phyloP scores from a whole-genome alignment of 2,888 invertebrate species.

The Digitonthophagus gazella region DNA sequence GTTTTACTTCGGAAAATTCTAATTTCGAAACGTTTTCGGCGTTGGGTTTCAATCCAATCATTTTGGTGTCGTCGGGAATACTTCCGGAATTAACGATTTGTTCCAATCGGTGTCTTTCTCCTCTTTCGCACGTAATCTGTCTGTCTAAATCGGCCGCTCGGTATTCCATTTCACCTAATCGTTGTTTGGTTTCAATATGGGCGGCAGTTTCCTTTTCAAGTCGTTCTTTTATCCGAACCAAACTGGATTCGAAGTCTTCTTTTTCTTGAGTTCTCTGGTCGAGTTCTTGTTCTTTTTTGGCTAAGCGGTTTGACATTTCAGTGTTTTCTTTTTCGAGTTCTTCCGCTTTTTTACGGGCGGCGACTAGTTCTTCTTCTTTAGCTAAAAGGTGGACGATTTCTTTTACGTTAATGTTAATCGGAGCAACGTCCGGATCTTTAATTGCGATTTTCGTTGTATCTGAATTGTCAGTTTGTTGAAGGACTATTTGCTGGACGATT shows the following conservation, averaged over 20 bases:
- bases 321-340: conserved; percentile 85
- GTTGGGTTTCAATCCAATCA: conserved; percentile 52
- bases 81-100: conserved; percentile 86
- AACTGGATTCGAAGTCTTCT: conserved; percentile 84
- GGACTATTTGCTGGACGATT: conserved; percentile 88
- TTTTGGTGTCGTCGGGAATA: conserved; percentile 92
- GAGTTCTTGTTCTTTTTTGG: conserved; percentile 90
- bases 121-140: conserved; percentile 71
- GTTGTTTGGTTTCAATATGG: conserved; percentile 82
- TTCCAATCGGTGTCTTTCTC: conserved; percentile 79
- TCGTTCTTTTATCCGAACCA: conserved; percentile 79
- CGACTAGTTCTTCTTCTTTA: conserved; percentile 89
- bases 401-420: conserved; percentile 85
- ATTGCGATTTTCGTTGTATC: conserved; percentile 39
- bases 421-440: conserved; percentile 81
- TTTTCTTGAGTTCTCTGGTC: conserved; percentile 88
- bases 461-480: conserved; percentile 63
- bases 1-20: conserved; percentile 35
- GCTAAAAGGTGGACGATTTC: conserved; percentile 88
- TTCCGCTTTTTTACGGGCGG: conserved; percentile 82
- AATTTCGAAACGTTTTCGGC: conserved; percentile 36
- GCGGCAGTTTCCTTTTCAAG: conserved; percentile 85
- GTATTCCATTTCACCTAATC: conserved; percentile 64
- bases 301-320: conserved; percentile 80
- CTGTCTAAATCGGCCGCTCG: conserved; percentile 53